Conservation (phyloP, 2,888 invertebrate species). For the Conus canariensis region DNA sequence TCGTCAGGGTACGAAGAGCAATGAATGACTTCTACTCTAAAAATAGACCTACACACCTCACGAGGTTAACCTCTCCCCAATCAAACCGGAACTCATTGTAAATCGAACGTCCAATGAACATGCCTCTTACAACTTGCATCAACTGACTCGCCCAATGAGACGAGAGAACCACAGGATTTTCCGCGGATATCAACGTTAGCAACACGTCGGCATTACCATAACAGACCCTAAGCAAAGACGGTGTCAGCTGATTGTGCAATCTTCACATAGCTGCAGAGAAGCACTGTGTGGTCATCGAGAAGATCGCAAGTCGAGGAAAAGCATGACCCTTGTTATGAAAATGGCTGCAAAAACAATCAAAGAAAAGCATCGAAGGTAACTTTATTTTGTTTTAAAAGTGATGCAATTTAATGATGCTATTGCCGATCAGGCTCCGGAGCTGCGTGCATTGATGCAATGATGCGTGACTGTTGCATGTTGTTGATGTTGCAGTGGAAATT, state of each 20-base stretch:
- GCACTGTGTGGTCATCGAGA: neutral
- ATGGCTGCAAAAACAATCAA: slow-evolving; percentile 20
- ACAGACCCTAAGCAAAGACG: neutral
- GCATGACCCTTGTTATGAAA: neutral
- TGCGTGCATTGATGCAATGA: no score
- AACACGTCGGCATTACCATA: slow-evolving; percentile 9
- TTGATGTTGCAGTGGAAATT: no score
- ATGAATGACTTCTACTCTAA: neutral
- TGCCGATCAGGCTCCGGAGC: neutral
- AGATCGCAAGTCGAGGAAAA: neutral
- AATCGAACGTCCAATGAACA: neutral
- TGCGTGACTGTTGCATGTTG: no score
- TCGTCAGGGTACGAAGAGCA: no score
- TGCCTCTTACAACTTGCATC: neutral
- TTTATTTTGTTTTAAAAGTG: neutral
- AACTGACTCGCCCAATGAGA: neutral
- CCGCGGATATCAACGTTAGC: slow-evolving; percentile 20
- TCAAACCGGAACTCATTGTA: neutral
- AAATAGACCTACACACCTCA: neutral
- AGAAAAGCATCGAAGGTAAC: slow-evolving; percentile 13
- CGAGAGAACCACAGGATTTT: neutral
- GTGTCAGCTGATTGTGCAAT: slow-evolving; percentile 13
- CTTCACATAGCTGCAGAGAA: neutral
- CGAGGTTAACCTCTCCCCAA: neutral
- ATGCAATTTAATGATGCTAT: neutral